Evolutionary conservation across 2,888 invertebrate species (phyloP).

Genomic region (Diaperis boleti): DNA sequence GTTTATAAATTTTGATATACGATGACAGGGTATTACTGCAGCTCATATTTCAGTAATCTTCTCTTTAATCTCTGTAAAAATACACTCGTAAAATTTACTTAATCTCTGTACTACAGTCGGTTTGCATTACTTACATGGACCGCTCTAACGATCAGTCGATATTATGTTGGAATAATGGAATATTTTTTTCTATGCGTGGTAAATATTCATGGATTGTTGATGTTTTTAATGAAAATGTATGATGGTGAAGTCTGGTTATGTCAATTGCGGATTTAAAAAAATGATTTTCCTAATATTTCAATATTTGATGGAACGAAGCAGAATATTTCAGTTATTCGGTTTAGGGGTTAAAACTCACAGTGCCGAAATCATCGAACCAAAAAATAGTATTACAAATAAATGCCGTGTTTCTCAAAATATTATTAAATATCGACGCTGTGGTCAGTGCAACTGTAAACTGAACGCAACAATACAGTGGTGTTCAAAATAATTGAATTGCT

Average conservation of each 20-base stretch:
- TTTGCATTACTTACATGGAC: neutral
- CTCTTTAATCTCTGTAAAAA: neutral
- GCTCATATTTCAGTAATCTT: neutral
- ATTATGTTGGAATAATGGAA: constrained; percentile 13
- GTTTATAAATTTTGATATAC: constrained; percentile 7
- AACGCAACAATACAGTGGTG: no score
- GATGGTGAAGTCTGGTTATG: constrained; percentile 12
- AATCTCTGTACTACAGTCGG: neutral
- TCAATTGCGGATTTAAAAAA: constrained; percentile 21
- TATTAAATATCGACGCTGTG: no score
- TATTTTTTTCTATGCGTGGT: constrained; percentile 3
- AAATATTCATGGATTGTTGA: constrained; percentile 30
- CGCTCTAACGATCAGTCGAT: neutral
- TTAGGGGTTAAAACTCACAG: no score
- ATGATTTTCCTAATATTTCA: constrained; percentile 11
- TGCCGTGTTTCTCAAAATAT: no score
- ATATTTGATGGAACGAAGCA: constrained; percentile 7
- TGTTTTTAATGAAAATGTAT: constrained; percentile 27
- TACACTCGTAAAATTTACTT: neutral
- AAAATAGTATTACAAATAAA: no score
- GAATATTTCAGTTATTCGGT: no score
- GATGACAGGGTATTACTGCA: neutral
- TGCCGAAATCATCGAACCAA: no score
- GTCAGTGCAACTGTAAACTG: no score
- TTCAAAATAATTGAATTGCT: no score